Base-by-base conservation (phyloP, 2,797 vertebrate species). In the Aeoliscus strigatus region DNA sequence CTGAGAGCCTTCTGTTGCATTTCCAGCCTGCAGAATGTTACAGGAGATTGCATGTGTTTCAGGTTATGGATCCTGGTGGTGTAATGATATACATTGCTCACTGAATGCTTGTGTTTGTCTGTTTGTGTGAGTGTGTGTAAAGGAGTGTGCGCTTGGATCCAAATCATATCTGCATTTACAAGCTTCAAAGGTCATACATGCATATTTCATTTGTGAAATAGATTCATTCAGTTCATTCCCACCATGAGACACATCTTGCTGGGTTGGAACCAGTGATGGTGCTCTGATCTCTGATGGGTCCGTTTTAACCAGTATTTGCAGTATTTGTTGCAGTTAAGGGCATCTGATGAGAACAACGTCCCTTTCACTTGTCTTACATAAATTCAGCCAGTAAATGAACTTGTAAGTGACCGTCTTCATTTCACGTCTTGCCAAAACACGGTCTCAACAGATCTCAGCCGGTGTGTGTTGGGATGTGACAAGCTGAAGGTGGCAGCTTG, bases 231-330 rank as follows among this genome's bases (percentile, higher is more conserved):
- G n/a, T n/a, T n/a, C n/a, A n/a, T n/a, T 34, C 49, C 50, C 8
- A 29, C 35, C 30, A 34, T 8, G 10, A 43, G 38, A 47, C 46
- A 46, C 33, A 46, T 73, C 62, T 65, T 66, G 34, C 64, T 54
- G 23, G 51, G 27, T 33, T 24, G 23, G 13, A 52, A 60, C 26
- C 54, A n/a, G n/a, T n/a, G n/a, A n/a, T n/a, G n/a, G n/a, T n/a
- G n/a, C n/a, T n/a, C n/a, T n/a, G 59, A 27, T 57, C 66, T 54
- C 75, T 83, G 80, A 84, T 81, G 80, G 70, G 63, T 64, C 46
- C 44, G 48, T 55, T 84, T 47, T 82, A 73, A 81, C 74, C 62
- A 77, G 36, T 39, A 50, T 57, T 52, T 49, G 11, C 2, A 3
- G 26, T 56, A 39, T 58, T 50, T 49, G 26, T 58, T 37, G 26